Percentiles rank a stretch among this genome's conserved stretches.
Conservation (phyloP, 2,888 invertebrate genomes). For the Priocnemis perturbator region DNA sequence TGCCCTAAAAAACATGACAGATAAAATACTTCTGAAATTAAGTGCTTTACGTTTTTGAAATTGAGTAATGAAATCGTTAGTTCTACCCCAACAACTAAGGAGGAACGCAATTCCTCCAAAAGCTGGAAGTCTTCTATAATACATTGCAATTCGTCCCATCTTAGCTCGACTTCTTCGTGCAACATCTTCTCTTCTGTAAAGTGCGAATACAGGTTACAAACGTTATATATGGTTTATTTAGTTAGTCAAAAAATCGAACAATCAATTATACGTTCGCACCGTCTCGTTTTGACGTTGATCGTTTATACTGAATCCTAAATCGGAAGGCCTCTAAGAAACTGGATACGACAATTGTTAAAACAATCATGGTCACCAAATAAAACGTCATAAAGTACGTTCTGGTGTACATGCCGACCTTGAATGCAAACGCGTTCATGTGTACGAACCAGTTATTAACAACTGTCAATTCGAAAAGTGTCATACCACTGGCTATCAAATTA, state of each 20-base stretch:
- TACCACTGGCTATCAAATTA: constrained; percentile 85
- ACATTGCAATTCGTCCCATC: constrained; percentile 82
- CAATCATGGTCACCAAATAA: constrained; percentile 92
- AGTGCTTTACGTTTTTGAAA: background rate
- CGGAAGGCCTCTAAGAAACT: constrained; percentile 92
- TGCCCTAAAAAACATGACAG: constrained; percentile 71
- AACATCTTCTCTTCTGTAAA: constrained; percentile 84
- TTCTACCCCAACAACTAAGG: constrained; percentile 77
- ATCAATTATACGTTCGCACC: constrained; percentile 75
- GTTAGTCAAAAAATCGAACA: background rate
- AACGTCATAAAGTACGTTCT: constrained; percentile 92
- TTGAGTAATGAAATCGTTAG: background rate
- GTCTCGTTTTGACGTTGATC: constrained; percentile 86
- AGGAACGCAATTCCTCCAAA: constrained; percentile 76
- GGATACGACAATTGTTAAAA: constrained; percentile 92
- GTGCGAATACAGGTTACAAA: background rate
- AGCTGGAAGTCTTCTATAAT: constrained; percentile 77
- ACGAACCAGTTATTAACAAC: constrained; percentile 96
- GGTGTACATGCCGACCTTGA: constrained; percentile 83
- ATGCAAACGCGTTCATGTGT: constrained; percentile 90
- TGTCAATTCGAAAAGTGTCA: constrained; percentile 91
- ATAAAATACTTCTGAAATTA: background rate
- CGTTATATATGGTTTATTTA: background rate
- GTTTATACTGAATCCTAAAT: constrained; percentile 91
- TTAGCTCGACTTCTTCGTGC: constrained; percentile 84